Percentiles rank a stretch among this genome's conserved stretches.
Conservation (phyloP, 2,797 vertebrate species). For the Chiloscyllium punctatum region DNA sequence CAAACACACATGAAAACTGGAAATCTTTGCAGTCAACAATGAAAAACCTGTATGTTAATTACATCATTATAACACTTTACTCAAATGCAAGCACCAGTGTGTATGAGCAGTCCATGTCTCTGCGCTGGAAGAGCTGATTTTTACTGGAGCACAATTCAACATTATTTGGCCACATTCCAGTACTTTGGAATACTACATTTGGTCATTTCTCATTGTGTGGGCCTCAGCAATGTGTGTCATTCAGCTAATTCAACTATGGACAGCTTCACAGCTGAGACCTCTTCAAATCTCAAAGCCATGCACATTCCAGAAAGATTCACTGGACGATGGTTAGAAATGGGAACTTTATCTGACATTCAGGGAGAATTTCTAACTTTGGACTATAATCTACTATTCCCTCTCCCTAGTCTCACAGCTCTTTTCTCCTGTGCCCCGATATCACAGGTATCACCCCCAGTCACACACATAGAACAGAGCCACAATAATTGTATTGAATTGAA, state of each 20-base stretch:
- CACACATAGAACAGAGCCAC: too few species aligned
- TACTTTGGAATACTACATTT: too few species aligned
- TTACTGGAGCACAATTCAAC: neutral
- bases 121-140: neutral
- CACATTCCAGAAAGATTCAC: neutral
- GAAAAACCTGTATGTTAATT: neutral
- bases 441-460: too few species aligned
- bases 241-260: neutral
- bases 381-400: too few species aligned
- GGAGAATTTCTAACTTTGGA: neutral
- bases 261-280: neutral
- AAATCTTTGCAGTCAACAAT: neutral
- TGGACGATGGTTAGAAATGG: neutral
- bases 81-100: neutral
- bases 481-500: too few species aligned
- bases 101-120: neutral
- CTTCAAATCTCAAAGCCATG: neutral
- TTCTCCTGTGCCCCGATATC: too few species aligned
- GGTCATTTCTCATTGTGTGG: neutral
- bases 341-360: neutral
- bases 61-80: neutral
- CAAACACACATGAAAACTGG: neutral
- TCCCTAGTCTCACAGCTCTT: too few species aligned
- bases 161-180: neutral
- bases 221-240: neutral